Evolutionary conservation across 2,888 invertebrate genomes (phyloP).

Genomic region (Chrysina gloriosa): DNA sequence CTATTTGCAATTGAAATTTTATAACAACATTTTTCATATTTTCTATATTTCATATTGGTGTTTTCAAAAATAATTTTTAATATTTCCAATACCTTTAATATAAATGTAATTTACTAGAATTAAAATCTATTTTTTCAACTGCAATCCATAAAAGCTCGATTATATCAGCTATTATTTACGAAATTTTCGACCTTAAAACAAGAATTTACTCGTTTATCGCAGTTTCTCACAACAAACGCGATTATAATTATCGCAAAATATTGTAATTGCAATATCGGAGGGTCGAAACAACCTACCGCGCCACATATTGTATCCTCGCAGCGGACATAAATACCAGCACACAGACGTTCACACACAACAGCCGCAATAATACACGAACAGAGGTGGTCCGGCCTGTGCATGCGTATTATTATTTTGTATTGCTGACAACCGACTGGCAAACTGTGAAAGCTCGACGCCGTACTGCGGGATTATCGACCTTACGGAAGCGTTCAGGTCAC

Average conservation of each 20-base stretch:
- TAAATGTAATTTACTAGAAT: too few relatives aligned
- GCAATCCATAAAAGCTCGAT: too few relatives aligned
- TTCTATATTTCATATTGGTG: too few relatives aligned
- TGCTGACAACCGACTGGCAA: constrained; percentile 27
- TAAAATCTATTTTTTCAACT: too few relatives aligned
- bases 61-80: too few relatives aligned
- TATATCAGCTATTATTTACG: too few relatives aligned
- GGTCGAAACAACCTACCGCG: constrained; percentile 6
- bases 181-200: too few relatives aligned
- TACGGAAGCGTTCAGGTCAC: constrained; percentile 35
- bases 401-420: constrained; percentile 22
- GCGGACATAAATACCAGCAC: constrained; percentile 13
- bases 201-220: too few relatives aligned
- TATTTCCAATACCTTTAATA: too few relatives aligned
- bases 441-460: constrained; percentile 23
- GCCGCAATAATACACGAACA: not conserved
- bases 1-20: too few relatives aligned
- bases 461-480: constrained; percentile 36
- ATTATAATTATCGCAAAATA: constrained; percentile 21
- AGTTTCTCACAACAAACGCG: constrained; percentile 23
- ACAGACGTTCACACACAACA: not conserved
- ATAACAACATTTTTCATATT: too few relatives aligned
- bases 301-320: constrained; percentile 15
- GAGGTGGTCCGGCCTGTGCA: not conserved
- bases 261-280: constrained; percentile 16